These are phyloP conservation scores for Australoheros scitulus DNA, from an alignment of 2,113 vertebrate genomes.

Conservation along the genomic window DNA sequence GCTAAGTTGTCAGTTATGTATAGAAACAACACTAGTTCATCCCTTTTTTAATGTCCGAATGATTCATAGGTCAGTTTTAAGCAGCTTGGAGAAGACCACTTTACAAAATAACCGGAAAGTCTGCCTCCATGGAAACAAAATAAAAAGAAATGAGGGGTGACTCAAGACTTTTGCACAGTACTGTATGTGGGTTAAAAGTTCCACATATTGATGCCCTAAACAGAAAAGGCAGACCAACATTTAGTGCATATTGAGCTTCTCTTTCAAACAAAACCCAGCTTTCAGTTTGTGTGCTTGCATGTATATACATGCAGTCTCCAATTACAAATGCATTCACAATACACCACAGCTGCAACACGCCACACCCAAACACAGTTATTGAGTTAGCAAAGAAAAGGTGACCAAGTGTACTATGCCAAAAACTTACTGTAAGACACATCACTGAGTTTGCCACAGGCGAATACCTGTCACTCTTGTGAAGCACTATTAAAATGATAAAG, in stretches of 20 bases:
- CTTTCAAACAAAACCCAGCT: slow-evolving; percentile 7
- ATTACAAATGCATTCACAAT: slow-evolving; percentile 29
- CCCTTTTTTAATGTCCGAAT: neutral
- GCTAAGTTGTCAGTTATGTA: neutral
- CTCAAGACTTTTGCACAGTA: neutral
- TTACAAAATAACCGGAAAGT: neutral
- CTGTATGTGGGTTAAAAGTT: neutral
- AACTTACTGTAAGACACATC: slow-evolving; percentile 27
- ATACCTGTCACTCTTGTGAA: slow-evolving; percentile 16
- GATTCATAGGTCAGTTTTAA: neutral
- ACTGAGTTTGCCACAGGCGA: slow-evolving; percentile 29
- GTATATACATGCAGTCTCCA: slow-evolving; percentile 33
- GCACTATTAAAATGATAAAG: slow-evolving; percentile 7
- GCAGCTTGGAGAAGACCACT: neutral
- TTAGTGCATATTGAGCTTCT: neutral
- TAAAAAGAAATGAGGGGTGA: neutral
- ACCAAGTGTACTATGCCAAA: slow-evolving; percentile 26
- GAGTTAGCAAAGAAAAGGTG: slow-evolving; percentile 16
- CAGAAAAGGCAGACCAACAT: neutral
- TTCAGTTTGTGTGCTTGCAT: slow-evolving; percentile 27
- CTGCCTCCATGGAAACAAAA: neutral
- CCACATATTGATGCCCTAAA: neutral
- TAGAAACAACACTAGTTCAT: neutral
- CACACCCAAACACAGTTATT: slow-evolving; percentile 46
- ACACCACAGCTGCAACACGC: slow-evolving; percentile 38